phyloP scores from a whole-genome alignment of 2,888 invertebrate species.

The Ganaspis brasiliensis region DNA sequence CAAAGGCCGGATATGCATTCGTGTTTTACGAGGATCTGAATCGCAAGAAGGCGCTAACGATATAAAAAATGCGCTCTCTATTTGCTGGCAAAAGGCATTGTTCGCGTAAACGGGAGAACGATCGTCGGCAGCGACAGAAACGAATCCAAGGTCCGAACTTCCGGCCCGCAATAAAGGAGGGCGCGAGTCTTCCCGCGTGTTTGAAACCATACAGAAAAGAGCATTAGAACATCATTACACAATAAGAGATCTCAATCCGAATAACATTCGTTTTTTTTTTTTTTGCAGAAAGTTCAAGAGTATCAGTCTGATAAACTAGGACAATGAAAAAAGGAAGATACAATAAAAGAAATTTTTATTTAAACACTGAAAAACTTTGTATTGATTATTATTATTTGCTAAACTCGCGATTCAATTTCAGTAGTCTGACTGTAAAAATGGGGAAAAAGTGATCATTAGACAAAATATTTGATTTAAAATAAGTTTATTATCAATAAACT shows the following conservation, averaged over 20 bases:
- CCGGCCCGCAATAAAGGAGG: constrained; percentile 71
- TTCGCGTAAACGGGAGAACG: constrained; percentile 34
- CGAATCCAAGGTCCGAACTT: constrained; percentile 75
- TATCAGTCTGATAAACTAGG: too few relatives aligned
- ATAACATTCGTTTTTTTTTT: not conserved
- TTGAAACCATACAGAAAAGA: constrained; percentile 53
- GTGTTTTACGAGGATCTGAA: constrained; percentile 41
- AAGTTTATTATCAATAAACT: too few relatives aligned
- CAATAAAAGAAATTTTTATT: too few relatives aligned
- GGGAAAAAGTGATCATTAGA: too few relatives aligned
- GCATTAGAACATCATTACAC: constrained; percentile 64
- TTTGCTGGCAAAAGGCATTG: constrained; percentile 38
- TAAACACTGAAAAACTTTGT: too few relatives aligned
- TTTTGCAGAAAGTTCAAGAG: not conserved
- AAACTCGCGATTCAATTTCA: too few relatives aligned
- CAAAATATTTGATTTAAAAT: too few relatives aligned
- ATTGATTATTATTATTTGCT: too few relatives aligned
- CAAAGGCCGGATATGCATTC: constrained; percentile 39
- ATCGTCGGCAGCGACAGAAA: constrained; percentile 66
- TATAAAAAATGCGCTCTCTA: constrained; percentile 42
- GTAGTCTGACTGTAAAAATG: too few relatives aligned
- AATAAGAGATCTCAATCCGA: constrained; percentile 59
- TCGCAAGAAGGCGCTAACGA: constrained; percentile 39
- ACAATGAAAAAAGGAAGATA: too few relatives aligned
- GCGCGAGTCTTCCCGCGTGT: constrained; percentile 70